Percentiles rank a stretch among this genome's conserved stretches.
These are phyloP conservation scores for Erebia palarica DNA, from an alignment of 2,888 invertebrate genomes.

Conservation along the genomic window DNA sequence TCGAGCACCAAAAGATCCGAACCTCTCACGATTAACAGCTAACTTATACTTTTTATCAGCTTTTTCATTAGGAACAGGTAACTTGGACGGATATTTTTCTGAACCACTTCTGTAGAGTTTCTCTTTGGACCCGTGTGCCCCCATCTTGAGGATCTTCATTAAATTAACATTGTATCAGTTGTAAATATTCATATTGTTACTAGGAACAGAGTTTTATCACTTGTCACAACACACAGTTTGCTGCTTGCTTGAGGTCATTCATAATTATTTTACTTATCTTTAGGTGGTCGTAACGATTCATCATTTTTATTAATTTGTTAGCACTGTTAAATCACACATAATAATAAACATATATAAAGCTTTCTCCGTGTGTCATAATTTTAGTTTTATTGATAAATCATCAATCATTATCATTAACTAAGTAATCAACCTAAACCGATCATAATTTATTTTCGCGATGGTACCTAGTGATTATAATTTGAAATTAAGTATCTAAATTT, in stretches of 20 bases:
- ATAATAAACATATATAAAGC: not conserved
- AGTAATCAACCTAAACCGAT: no score
- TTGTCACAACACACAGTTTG: slow-evolving; percentile 32
- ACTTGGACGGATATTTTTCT: slow-evolving; percentile 82
- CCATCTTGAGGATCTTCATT: slow-evolving; percentile 83
- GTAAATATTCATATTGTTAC: slow-evolving; percentile 25
- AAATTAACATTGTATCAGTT: slow-evolving; percentile 58
- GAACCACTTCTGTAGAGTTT: slow-evolving; percentile 86
- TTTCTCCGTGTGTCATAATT: slow-evolving; percentile 52
- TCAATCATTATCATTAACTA: not conserved
- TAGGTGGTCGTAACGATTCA: slow-evolving; percentile 23
- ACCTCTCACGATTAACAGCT: slow-evolving; percentile 85
- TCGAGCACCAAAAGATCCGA: slow-evolving; percentile 87
- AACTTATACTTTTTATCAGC: slow-evolving; percentile 77
- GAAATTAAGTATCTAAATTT: no score
- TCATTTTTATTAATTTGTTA: slow-evolving; percentile 27
- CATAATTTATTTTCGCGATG: no score
- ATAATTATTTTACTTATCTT: slow-evolving; percentile 17
- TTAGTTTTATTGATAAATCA: slow-evolving; percentile 27
- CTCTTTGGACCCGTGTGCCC: slow-evolving; percentile 90
- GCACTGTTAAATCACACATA: slow-evolving; percentile 7
- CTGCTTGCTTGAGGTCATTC: slow-evolving; percentile 22
- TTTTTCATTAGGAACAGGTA: slow-evolving; percentile 77
- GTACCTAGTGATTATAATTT: no score
- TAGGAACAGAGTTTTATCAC: slow-evolving; percentile 34